Evolutionary conservation across 2,113 vertebrate species (phyloP).

Genomic region (Mesembrinibis cayennensis): DNA sequence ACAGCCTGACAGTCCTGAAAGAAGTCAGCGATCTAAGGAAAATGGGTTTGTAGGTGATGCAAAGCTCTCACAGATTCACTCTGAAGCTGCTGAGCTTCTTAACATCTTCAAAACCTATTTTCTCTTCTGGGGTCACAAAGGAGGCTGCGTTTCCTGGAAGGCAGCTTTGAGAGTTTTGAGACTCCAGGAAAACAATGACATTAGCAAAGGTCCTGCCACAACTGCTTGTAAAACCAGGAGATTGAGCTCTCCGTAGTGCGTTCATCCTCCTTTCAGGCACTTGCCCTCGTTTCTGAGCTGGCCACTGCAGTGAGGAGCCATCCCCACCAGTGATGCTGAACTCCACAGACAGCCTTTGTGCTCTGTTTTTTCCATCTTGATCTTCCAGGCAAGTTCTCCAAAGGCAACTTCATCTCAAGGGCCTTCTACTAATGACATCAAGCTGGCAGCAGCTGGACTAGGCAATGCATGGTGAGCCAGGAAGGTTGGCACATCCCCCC

Average conservation of each 20-base stretch:
- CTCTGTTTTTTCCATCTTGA: neutral
- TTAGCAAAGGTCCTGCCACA: conserved; percentile 2
- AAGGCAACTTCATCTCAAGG: neutral
- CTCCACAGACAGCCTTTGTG: neutral
- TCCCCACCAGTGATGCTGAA: neutral
- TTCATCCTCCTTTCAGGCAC: neutral
- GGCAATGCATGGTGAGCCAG: neutral
- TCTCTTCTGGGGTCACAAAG: conserved; percentile 1
- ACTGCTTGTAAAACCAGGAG: neutral
- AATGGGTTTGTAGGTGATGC: conserved; percentile 54
- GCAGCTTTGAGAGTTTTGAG: neutral
- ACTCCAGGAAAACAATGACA: neutral
- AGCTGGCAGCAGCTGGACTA: neutral
- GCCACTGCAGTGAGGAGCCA: neutral
- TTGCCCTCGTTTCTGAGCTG: neutral
- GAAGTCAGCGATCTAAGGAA: conserved; percentile 24
- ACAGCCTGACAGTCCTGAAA: conserved; percentile 19
- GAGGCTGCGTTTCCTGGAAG: neutral
- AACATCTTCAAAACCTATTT: conserved; percentile 19
- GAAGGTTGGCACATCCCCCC: too few relatives aligned
- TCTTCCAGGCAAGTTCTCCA: neutral
- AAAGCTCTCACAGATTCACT: neutral
- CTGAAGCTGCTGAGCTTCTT: conserved; percentile 17
- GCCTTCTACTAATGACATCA: neutral
- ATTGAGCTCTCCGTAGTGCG: neutral